Conservation (phyloP, 2,797 vertebrate species). For the Pipistrellus nathusii region DNA sequence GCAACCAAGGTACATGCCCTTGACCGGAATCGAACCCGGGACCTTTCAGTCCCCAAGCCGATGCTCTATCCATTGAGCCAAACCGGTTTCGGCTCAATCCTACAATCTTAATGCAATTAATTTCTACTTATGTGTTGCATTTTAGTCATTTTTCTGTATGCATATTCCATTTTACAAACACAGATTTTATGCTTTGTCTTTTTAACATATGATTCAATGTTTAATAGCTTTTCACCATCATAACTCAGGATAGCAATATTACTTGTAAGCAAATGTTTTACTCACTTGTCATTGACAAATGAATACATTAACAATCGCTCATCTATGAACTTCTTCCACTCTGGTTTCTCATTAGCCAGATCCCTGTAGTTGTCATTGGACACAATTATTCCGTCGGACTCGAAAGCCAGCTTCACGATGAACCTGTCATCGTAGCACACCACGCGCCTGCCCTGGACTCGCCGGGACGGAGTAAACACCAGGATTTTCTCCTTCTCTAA, state of each 20-base stretch:
- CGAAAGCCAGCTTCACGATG: slow-evolving; percentile 97
- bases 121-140: neutral
- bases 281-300: slow-evolving; percentile 99
- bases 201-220: slow-evolving; percentile 16
- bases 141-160: neutral
- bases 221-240: neutral
- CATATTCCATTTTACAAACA: neutral
- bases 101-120: neutral
- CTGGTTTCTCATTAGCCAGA: slow-evolving; percentile 97
- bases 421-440: slow-evolving; percentile 99
- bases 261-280: neutral
- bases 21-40: no score
- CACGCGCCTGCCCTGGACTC: slow-evolving; percentile 96
- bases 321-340: slow-evolving; percentile 99
- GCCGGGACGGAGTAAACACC: slow-evolving; percentile 97
- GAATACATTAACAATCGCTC: slow-evolving; percentile 99
- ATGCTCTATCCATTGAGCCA: no score
- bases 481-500: slow-evolving; percentile 98
- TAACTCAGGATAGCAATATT: neutral
- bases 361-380: slow-evolving; percentile 99
- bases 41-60: no score
- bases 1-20: no score
- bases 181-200: slow-evolving; percentile 19
- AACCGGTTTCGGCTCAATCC: no score
- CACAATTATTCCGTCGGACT: slow-evolving; percentile 98